A percentile compares a stretch with the other conserved stretches of the same genome.
These are phyloP conservation scores for Benthosema pterotum DNA, from an alignment of 2,797 vertebrate genomes.

Conservation along the genomic window DNA sequence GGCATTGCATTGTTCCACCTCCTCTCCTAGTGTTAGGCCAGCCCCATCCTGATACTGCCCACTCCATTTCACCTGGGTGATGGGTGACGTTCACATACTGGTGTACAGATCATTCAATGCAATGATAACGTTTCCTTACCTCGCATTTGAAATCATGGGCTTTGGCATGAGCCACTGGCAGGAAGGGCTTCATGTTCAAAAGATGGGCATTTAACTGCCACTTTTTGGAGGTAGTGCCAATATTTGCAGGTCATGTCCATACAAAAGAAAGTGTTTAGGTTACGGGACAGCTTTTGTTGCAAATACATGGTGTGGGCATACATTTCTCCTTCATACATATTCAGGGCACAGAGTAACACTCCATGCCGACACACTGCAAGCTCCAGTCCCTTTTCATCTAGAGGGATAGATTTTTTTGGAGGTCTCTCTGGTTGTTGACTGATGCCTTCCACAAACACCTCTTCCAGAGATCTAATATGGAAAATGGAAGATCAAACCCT, in stretches of 20 bases:
- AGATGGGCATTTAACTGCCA: neutral
- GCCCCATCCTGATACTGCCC: slow-evolving; percentile 13
- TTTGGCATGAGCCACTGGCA: slow-evolving; percentile 15
- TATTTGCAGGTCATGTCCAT: no score
- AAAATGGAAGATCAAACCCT: no score
- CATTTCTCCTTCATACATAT: slow-evolving; percentile 34
- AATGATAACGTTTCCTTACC: neutral
- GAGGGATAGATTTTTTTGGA: neutral
- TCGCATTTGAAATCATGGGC: slow-evolving; percentile 34
- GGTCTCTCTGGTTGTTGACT: slow-evolving; percentile 2
- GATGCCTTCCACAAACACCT: neutral
- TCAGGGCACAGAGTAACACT: slow-evolving; percentile 29
- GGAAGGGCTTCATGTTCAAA: slow-evolving; percentile 24
- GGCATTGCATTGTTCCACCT: slow-evolving; percentile 34
- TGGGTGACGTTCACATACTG: neutral
- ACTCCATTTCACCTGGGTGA: slow-evolving; percentile 23
- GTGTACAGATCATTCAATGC: neutral
- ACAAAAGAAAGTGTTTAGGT: no score
- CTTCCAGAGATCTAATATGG: neutral
- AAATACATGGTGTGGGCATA: slow-evolving; percentile 26
- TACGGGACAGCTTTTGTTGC: neutral
- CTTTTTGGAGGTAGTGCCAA: no score
- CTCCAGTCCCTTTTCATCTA: slow-evolving; percentile 25
- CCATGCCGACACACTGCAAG: slow-evolving; percentile 27
- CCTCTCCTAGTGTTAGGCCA: neutral